Evolutionary conservation across 2,888 invertebrate species (phyloP).

Genomic region (Buathra laborator): DNA sequence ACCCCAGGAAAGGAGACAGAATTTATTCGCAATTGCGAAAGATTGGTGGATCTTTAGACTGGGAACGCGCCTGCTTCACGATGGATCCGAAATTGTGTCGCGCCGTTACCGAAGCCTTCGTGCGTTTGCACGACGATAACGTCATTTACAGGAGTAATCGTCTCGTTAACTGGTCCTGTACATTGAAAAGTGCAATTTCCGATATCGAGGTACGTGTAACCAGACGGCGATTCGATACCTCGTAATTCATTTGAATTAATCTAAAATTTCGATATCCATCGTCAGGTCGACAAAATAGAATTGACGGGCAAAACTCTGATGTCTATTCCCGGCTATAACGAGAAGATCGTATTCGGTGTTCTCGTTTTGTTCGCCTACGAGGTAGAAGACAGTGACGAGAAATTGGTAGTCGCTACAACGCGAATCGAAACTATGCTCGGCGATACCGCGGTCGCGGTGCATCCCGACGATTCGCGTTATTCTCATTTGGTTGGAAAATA

Average conservation of each 20-base stretch:
- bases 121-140: conserved; percentile 94
- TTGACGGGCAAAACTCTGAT: conserved; percentile 94
- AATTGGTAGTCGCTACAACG: conserved; percentile 97
- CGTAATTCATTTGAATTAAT: conserved; percentile 11
- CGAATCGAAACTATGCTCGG: conserved; percentile 99
- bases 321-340: conserved; percentile 95
- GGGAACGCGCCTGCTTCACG: conserved; percentile 97
- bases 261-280: conserved; percentile 18
- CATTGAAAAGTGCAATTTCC: conserved; percentile 98
- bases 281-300: conserved; percentile 95
- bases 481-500: conserved; percentile 92
- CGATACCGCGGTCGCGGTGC: conserved; percentile 99
- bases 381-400: conserved; percentile 90
- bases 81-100: conserved; percentile 96
- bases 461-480: conserved; percentile 96
- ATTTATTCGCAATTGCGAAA: conserved; percentile 94
- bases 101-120: conserved; percentile 98
- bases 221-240: not conserved
- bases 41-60: conserved; percentile 97
- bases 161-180: conserved; percentile 99
- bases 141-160: conserved; percentile 97
- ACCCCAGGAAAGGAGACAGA: conserved; percentile 88
- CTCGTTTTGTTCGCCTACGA: conserved; percentile 97
- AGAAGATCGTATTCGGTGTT: conserved; percentile 97
- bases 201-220: conserved; percentile 93